Conservation (phyloP, 1,140 invertebrate genomes). For the Tetragonula clypearis region DNA sequence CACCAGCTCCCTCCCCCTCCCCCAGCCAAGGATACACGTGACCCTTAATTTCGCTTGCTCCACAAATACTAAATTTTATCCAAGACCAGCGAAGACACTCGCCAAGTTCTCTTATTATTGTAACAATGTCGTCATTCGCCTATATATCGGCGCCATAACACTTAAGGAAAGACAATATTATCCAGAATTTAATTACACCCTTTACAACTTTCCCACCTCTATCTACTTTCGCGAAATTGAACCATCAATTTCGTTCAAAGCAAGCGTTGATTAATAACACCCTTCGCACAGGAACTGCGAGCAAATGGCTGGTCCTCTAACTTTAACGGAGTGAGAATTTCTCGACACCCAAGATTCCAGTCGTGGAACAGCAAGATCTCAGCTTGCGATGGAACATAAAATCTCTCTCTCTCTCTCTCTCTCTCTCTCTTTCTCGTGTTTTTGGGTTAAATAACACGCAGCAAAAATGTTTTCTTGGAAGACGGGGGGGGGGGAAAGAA, state of each 20-base stretch:
- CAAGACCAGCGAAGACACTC: neutral
- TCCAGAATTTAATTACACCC: neutral
- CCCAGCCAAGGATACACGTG: neutral
- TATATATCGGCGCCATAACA: neutral
- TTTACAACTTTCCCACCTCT: neutral
- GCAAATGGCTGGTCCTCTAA: neutral
- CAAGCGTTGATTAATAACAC: slow-evolving; percentile 5
- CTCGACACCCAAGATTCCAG: neutral
- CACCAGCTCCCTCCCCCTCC: neutral
- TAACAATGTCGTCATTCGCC: neutral
- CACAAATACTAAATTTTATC: neutral
- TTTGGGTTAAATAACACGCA: neutral
- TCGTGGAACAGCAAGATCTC: neutral
- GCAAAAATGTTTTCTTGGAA: slow-evolving; percentile 3
- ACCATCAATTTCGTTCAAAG: neutral
- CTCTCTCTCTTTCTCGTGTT: neutral
- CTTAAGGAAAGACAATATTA: neutral
- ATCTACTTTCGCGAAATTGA: neutral
- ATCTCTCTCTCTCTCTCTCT: neutral
- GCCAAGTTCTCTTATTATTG: neutral
- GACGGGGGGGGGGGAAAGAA: neutral
- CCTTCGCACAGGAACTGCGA: neutral
- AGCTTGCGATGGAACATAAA: slow-evolving; percentile 5
- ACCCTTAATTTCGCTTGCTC: slow-evolving; percentile 19
- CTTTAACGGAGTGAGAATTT: neutral